A percentile compares a stretch with the other conserved stretches of the same genome.
These are phyloP conservation scores for Iselma pallidipennis DNA, from an alignment of 2,888 invertebrate genomes.

Conservation along the genomic window DNA sequence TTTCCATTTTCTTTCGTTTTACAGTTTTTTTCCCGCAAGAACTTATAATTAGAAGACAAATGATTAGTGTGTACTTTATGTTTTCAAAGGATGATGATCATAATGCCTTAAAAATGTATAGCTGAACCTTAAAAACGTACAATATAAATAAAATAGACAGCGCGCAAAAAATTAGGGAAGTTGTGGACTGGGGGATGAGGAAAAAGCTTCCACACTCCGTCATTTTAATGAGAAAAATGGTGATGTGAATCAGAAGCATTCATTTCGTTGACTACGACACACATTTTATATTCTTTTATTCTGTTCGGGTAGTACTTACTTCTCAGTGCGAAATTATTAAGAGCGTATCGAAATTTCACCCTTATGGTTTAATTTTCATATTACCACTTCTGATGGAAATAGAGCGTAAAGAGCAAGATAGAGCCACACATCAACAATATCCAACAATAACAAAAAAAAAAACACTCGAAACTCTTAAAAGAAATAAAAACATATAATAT, in stretches of 20 bases:
- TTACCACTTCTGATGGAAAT: background rate
- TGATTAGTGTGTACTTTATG: conserved; percentile 13
- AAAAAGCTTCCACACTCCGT: too few species aligned
- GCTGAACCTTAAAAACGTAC: too few species aligned
- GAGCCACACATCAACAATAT: background rate
- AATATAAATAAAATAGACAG: too few species aligned
- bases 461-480: background rate
- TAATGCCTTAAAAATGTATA: too few species aligned
- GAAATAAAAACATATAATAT: background rate
- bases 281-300: background rate
- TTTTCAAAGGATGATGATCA: too few species aligned
- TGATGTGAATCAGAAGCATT: background rate
- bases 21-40: background rate
- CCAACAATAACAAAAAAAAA: background rate
- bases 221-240: too few species aligned
- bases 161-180: too few species aligned
- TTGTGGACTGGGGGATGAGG: too few species aligned
- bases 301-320: background rate
- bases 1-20: conserved; percentile 20
- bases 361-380: background rate
- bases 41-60: conserved; percentile 21
- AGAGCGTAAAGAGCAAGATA: background rate
- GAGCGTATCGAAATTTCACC: background rate
- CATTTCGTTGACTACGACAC: background rate
- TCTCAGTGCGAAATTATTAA: background rate